Base-by-base conservation (phyloP, 2,888 invertebrate genomes). In the Acronicta aceris region DNA sequence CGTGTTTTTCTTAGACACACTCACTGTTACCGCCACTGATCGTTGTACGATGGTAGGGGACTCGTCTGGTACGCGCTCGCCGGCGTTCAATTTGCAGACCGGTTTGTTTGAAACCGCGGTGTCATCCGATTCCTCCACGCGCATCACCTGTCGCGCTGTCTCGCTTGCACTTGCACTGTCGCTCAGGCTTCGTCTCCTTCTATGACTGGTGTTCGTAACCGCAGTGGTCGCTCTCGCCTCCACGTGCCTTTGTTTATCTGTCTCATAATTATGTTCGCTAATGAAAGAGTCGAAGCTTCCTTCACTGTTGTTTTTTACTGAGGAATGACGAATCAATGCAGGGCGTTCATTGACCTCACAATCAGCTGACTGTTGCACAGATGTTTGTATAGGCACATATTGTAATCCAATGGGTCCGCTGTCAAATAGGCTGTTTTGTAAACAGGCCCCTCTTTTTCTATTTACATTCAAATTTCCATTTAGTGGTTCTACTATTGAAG, bases 381-480 rank as follows among this genome's bases (percentile, higher is more conserved):
- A 46, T 15, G 46, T 10, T 41, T 5, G 25, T 50, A 40, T 50
- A 41, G 40, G 21, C 25, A 50, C 41, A 10, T 50, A 50, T n/a
- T 50, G 38, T 2, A 50, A 41, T 8, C 50, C 50, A 41, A 50
- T 50, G 40, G 50, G 50, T n/a, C 50, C 50, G 15, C 50, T 50
- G 15, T 50, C 40, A n/a, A 9, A n/a, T 9, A n/a, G 21, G 41
- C 51, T 51, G 21, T 51, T 27, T 41, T 41, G 51, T 41, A 51
- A 27, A 42, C 51, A 41, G 25, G 51, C 51, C n/a, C 42, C 41
- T 41, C 51, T 25, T 27, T 27, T 51, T 41, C 25, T 41, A 41
- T 51, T 51, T 12, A 42, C 41, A 30, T 30, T 10, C 0, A 15
- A 12, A 42, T 9, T 30, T 30, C 30, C 30, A 30, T 30, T 27